Evolutionary conservation across 92 coral and sea anemone genomes (phyloP).

Genomic region (Zoanthus solanderi): DNA sequence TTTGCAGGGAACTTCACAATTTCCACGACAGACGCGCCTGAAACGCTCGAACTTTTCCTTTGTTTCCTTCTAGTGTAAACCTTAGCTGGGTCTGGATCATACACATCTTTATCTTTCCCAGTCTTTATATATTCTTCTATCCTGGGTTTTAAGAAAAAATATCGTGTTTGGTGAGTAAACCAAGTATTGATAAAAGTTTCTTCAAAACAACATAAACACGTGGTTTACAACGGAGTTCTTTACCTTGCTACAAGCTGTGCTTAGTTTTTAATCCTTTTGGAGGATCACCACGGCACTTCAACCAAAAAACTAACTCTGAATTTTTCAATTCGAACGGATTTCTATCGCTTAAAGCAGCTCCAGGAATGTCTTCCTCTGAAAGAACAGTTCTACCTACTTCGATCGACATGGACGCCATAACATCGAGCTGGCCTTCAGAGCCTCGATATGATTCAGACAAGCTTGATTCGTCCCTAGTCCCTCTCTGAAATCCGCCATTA

Average conservation of each 20-base stretch:
- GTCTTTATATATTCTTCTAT: constrained; percentile 15
- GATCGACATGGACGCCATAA: neutral
- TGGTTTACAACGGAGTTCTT: constrained; percentile 12
- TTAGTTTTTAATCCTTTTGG: constrained; percentile 4
- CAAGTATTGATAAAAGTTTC: constrained; percentile 5
- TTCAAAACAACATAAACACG: constrained; percentile 7
- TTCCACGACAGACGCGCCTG: neutral
- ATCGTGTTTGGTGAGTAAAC: constrained; percentile 14
- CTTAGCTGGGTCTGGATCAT: constrained; percentile 19
- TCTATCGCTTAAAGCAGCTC: constrained; percentile 11
- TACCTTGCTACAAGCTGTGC: constrained; percentile 15
- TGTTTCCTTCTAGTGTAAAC: constrained; percentile 18
- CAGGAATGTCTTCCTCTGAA: constrained; percentile 13
- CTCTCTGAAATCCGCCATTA: neutral
- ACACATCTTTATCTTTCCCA: constrained; percentile 10
- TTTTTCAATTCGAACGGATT: constrained; percentile 13
- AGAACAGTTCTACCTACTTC: neutral
- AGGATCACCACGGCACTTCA: constrained; percentile 15
- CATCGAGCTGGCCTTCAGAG: constrained; percentile 9
- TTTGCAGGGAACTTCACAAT: neutral
- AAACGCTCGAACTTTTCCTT: neutral
- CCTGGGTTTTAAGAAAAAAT: constrained; percentile 11
- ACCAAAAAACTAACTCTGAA: constrained; percentile 7
- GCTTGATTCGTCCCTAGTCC: constrained; percentile 11
- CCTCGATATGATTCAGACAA: constrained; percentile 7